Conservation (phyloP, 2,888 invertebrate species). For the Trissolcus brochymenae region DNA sequence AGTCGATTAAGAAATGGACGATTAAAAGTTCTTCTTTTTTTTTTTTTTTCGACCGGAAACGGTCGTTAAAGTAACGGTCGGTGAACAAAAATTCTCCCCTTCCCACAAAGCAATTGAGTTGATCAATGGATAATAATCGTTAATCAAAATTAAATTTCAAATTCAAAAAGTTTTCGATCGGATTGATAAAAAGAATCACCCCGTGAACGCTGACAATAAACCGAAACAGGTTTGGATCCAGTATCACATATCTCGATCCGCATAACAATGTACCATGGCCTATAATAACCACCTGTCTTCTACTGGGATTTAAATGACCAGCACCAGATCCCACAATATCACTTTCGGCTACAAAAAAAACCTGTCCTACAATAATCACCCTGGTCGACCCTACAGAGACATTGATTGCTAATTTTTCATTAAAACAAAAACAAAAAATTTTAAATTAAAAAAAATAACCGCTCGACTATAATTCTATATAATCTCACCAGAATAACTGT, state of each 20-base stretch:
- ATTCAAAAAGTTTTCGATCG: slow-evolving; percentile 2
- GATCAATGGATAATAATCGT: too few relatives aligned
- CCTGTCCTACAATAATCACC: neutral
- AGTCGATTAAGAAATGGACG: neutral
- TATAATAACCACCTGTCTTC: slow-evolving; percentile 19
- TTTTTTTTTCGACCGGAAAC: neutral
- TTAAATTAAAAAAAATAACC: too few relatives aligned
- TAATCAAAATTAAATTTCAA: too few relatives aligned
- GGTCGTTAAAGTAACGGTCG: too few relatives aligned
- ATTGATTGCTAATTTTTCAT: neutral
- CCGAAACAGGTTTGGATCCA: slow-evolving; percentile 18
- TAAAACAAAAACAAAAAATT: too few relatives aligned
- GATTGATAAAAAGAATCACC: neutral
- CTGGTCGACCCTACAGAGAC: too few relatives aligned
- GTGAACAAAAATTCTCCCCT: too few relatives aligned
- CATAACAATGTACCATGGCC: slow-evolving; percentile 5
- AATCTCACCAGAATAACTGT: neutral
- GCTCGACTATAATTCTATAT: too few relatives aligned
- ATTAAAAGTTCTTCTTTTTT: neutral
- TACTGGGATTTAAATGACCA: neutral
- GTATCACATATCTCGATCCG: slow-evolving; percentile 8
- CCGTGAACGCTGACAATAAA: slow-evolving; percentile 5
- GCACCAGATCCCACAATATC: neutral
- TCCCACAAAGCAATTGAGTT: too few relatives aligned
- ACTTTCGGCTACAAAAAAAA: slow-evolving; percentile 1